Evolutionary conservation across 2,113 vertebrate species (phyloP), one percentile per base, ranked within the genome.

Genomic region (Pycnonotus jocosus): DNA sequence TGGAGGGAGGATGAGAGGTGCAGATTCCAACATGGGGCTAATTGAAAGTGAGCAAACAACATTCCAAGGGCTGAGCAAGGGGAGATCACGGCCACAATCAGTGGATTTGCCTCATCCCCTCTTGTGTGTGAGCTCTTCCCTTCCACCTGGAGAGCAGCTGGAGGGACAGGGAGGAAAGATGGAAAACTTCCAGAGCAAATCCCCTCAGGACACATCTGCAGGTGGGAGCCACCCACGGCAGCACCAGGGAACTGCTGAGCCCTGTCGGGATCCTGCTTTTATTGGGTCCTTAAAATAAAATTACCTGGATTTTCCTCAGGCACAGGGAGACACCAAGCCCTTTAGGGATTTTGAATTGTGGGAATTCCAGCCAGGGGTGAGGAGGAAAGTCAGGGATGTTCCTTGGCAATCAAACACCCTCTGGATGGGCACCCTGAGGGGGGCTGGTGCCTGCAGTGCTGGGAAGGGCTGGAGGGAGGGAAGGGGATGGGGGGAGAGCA

Each of bases 31-130:
- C 30, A 8, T 64, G 23, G 68, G 69, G 90, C 80, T 92, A 73
- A 92, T 77, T 92, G 89, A 9, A 42, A 65, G 64, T 9, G 56
- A 92, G 93, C 38, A 79, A 95, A 89, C 81, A 86, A 23, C 47
- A 7, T n/a, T 71, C 72, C 2, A 1, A 42, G 84, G 62, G 89
- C 56, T 95, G 58, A 81, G 69, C 33, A 6, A 92, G 54, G 81
- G 86, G 68, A 77, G 80, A 78, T 53, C 50, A 18, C 0, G 12
- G 3, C 10, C 60, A 33, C 12, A 23, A 18, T 47, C 48, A 86
- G 47, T 40, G 86, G 72, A 94, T 94, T 94, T 78, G 57, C 30
- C 8, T 10, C 77, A 37, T 22, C 65, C 87, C 48, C 44, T 86
- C n/a, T 61, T 31, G 47, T 44, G 76, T 62, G 38, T 47, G 56